Conservation (phyloP, 2,113 vertebrate species). For the Gnathonemus echidnorhynchus region DNA sequence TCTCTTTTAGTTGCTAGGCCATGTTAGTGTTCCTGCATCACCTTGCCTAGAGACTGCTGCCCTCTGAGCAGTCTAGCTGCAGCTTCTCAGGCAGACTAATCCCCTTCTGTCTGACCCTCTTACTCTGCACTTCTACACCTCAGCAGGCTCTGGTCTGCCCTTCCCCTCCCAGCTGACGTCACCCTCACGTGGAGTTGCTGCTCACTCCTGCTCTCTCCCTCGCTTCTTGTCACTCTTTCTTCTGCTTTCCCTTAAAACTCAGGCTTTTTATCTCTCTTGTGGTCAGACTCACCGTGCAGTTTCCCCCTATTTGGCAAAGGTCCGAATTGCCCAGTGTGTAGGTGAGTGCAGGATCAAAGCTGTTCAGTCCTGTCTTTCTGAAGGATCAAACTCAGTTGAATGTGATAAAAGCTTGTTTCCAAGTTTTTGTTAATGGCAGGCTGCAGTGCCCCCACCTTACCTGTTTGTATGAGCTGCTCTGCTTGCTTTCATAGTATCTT, state of each 20-base stretch:
- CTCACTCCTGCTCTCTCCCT: background rate
- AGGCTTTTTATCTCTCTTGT: constrained; percentile 3
- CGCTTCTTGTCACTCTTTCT: background rate
- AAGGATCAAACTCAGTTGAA: background rate
- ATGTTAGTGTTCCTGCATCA: background rate
- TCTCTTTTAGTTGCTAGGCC: background rate
- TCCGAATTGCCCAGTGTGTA: background rate
- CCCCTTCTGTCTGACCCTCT: background rate
- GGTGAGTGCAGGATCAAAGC: background rate
- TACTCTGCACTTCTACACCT: constrained; percentile 12
- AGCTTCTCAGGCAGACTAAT: background rate
- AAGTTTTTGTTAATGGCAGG: background rate
- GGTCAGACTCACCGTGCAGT: background rate
- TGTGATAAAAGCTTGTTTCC: background rate
- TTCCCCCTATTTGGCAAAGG: background rate
- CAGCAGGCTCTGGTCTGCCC: background rate
- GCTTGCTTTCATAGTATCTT: background rate
- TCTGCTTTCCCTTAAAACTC: background rate
- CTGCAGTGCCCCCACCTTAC: background rate
- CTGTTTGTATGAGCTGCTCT: background rate
- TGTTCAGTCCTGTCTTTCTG: background rate
- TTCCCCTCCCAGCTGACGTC: background rate
- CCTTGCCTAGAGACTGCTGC: background rate
- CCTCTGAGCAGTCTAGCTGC: background rate
- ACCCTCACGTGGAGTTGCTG: background rate